Conservation (phyloP, 2,888 invertebrate species). For the Caenorhabditis japonica region DNA sequence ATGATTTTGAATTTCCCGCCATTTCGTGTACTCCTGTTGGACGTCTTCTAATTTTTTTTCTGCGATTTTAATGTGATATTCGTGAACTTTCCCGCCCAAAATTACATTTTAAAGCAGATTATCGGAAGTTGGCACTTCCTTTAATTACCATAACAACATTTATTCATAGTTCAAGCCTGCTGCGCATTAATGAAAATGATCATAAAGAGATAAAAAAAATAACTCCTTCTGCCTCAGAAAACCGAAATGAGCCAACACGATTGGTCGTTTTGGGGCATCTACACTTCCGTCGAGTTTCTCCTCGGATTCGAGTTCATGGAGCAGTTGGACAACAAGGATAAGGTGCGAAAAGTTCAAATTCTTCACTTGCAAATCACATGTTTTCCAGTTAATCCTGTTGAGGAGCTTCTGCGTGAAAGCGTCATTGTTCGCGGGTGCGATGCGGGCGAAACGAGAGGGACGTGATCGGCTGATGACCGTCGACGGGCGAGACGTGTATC, state of each 20-base stretch:
- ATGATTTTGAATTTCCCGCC: no score
- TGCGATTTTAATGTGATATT: no score
- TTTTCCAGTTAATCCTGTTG: conserved; percentile 8
- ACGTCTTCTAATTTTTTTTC: no score
- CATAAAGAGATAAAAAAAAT: no score
- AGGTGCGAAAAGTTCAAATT: neutral
- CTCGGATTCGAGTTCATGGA: conserved; percentile 15
- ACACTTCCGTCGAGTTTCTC: conserved; percentile 26
- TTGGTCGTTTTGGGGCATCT: conserved; percentile 31
- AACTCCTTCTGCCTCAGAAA: no score
- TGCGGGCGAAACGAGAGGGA: neutral
- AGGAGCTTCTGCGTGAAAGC: conserved; percentile 24
- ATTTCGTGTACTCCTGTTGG: no score
- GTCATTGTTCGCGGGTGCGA: conserved; percentile 15
- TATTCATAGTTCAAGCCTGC: no score
- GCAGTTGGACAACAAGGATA: neutral
- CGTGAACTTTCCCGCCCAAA: no score
- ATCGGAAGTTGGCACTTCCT: no score
- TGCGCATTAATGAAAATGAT: no score
- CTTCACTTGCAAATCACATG: neutral
- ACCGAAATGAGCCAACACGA: conserved; percentile 8
- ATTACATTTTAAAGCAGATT: no score
- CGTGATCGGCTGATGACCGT: neutral
- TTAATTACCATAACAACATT: no score
- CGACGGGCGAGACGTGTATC: neutral